Percentiles rank a stretch among this genome's conserved stretches.
Conservation (phyloP, 2,797 vertebrate genomes). For the Crypturellus tataupa region DNA sequence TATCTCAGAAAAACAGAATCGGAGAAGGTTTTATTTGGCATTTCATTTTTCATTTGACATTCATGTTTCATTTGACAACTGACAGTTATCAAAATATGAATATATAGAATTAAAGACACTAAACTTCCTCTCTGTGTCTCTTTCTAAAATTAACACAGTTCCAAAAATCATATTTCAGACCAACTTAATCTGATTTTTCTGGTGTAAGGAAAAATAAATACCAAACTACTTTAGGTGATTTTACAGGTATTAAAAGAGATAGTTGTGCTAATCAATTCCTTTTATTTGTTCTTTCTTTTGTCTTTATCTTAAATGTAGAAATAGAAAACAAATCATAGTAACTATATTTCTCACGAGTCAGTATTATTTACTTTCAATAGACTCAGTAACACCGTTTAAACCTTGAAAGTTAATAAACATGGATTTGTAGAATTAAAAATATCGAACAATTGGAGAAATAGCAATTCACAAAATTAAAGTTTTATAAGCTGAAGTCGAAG, state of each 20-base stretch:
- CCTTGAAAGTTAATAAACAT: conserved; percentile 85
- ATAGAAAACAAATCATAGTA: conserved; percentile 79
- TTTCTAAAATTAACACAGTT: not conserved
- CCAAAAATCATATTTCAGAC: not conserved
- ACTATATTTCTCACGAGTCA: conserved; percentile 78
- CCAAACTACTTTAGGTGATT: conserved; percentile 47
- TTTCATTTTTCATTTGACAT: too few species aligned
- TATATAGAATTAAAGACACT: not conserved
- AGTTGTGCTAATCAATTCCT: conserved; percentile 74
- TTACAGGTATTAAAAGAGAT: conserved; percentile 64
- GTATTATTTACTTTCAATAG: conserved; percentile 82
- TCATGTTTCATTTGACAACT: not conserved
- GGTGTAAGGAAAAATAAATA: not conserved
- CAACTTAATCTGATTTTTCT: conserved; percentile 10
- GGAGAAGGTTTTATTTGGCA: not conserved
- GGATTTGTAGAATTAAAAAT: conserved; percentile 86
- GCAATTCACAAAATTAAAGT: conserved; percentile 84
- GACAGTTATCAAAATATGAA: not conserved
- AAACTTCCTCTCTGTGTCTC: not conserved
- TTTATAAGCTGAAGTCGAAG: conserved; percentile 82
- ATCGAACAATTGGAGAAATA: conserved; percentile 80
- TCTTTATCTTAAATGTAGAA: conserved; percentile 75
- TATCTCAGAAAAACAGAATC: not conserved
- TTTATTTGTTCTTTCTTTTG: conserved; percentile 78
- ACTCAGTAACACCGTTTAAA: conserved; percentile 83